phyloP scores from a whole-genome alignment of 2,888 invertebrate species.

The Ochropacha duplaris region DNA sequence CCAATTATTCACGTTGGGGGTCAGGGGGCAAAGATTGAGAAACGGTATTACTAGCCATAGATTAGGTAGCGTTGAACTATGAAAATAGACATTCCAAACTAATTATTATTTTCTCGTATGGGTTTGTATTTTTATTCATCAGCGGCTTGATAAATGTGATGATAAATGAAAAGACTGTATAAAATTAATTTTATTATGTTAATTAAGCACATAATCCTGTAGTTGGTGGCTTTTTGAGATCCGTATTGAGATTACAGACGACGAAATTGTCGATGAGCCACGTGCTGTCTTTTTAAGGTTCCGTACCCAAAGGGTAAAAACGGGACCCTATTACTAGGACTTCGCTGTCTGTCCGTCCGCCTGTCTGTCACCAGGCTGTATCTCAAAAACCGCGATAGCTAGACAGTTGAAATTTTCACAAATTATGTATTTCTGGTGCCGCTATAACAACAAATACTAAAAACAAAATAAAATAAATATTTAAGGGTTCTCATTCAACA shows the following conservation, averaged over 20 bases:
- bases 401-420: too few species aligned
- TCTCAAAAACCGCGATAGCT: too few species aligned
- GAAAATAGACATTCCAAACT: neutral
- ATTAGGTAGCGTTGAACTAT: neutral
- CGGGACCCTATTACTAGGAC: too few species aligned
- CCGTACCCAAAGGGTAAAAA: too few species aligned
- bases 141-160: neutral
- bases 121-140: neutral
- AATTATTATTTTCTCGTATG: neutral
- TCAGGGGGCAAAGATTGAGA: neutral
- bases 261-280: neutral
- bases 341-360: too few species aligned
- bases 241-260: neutral
- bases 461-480: too few species aligned
- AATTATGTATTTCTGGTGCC: too few species aligned
- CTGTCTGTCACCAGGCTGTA: too few species aligned
- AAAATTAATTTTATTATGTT: neutral
- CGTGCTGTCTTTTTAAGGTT: conserved; percentile 1
- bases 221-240: neutral
- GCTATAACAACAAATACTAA: too few species aligned
- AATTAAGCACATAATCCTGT: neutral
- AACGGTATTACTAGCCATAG: neutral
- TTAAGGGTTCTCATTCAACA: too few species aligned
- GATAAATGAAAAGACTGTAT: neutral
- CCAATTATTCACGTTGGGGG: neutral